Evolutionary conservation across 2,888 invertebrate species (phyloP).

Genomic region (Coleophora flavipennella): DNA sequence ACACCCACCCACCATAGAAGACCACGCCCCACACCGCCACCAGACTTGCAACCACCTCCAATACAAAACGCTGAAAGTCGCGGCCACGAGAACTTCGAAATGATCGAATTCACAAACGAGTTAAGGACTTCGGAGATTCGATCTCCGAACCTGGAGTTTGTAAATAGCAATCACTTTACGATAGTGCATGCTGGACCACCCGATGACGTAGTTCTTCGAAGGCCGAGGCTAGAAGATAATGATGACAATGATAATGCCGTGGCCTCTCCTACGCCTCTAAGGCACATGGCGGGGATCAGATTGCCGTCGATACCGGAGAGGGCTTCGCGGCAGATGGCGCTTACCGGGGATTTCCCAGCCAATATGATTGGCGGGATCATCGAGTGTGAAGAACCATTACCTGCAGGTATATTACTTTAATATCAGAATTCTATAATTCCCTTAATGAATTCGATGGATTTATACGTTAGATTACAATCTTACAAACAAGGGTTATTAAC

Average conservation of each 20-base stretch:
- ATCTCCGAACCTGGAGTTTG: conserved; percentile 69
- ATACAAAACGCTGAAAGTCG: conserved; percentile 49
- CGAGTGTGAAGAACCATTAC: conserved; percentile 85
- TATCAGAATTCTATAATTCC: too few species aligned
- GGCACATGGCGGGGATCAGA: conserved; percentile 81
- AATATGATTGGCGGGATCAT: conserved; percentile 71
- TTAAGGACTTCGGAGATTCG: conserved; percentile 65
- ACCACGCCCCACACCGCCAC: conserved; percentile 72
- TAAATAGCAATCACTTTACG: conserved; percentile 71
- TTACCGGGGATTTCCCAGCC: conserved; percentile 68
- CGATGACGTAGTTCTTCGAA: conserved; percentile 60
- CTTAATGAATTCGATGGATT: too few species aligned
- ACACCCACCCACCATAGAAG: conserved; percentile 89
- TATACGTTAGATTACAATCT: too few species aligned
- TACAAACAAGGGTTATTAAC: too few species aligned
- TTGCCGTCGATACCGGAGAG: conserved; percentile 88
- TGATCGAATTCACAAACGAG: conserved; percentile 64
- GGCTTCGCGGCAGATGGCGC: conserved; percentile 69
- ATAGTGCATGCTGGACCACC: conserved; percentile 67
- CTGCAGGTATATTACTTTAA: conserved; percentile 77
- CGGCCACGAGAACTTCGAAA: conserved; percentile 53
- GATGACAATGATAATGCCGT: conserved; percentile 60
- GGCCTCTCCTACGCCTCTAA: conserved; percentile 75
- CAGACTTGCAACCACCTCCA: conserved; percentile 69
- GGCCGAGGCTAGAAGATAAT: conserved; percentile 54